Evolutionary conservation across 1,140 invertebrate genomes (phyloP).

Genomic region (Bombus affinis): DNA sequence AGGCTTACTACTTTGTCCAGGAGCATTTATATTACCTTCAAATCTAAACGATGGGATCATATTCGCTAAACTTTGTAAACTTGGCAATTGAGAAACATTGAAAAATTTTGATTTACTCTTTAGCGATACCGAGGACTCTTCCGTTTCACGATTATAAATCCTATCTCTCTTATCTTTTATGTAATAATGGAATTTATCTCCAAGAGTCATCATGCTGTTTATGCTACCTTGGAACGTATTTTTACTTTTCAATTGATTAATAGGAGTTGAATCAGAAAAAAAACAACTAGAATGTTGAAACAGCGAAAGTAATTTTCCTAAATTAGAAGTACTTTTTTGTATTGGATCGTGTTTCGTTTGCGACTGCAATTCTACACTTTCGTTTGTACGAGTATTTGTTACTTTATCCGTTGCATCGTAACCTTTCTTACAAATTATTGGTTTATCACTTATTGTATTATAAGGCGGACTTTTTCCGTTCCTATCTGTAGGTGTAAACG

Average conservation of each 20-base stretch:
- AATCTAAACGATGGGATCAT: constrained; percentile 62
- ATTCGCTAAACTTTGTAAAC: constrained; percentile 55
- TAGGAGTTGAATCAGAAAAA: constrained; percentile 57
- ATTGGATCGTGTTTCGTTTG: constrained; percentile 47
- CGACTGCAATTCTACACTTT: constrained; percentile 22
- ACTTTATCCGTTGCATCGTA: background rate
- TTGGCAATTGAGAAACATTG: constrained; percentile 62
- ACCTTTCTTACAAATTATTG: background rate
- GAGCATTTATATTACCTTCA: constrained; percentile 26
- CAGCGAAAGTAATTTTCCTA: constrained; percentile 68
- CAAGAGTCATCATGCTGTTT: constrained; percentile 65
- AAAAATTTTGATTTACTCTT: constrained; percentile 51
- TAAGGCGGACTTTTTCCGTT: background rate
- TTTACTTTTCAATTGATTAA: constrained; percentile 50
- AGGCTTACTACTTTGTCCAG: constrained; percentile 32
- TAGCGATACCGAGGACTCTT: constrained; percentile 13
- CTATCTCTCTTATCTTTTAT: constrained; percentile 61
- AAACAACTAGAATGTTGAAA: constrained; percentile 71
- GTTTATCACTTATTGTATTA: background rate
- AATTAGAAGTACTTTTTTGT: constrained; percentile 64
- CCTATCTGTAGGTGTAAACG: constrained; percentile 33
- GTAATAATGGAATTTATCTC: constrained; percentile 72
- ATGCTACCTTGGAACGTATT: constrained; percentile 64
- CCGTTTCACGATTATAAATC: constrained; percentile 15
- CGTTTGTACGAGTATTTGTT: background rate